Percentiles rank a stretch among this genome's conserved stretches.
These are phyloP conservation scores for Nephila pilipes DNA, from an alignment of 1,140 invertebrate genomes.

Conservation along the genomic window DNA sequence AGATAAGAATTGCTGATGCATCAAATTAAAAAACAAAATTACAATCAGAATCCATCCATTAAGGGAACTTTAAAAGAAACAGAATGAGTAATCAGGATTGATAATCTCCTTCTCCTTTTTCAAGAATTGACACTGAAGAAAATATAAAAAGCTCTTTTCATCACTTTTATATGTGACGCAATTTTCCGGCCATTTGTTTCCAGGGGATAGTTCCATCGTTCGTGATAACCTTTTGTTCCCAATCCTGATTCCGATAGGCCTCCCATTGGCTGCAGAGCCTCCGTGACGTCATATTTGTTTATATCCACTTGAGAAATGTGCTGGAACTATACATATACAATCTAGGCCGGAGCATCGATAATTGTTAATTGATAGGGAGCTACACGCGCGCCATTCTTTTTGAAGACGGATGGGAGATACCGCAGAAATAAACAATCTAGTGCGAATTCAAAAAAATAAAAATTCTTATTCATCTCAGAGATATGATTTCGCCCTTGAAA, in stretches of 20 bases:
- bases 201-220: not conserved
- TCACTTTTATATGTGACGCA: conserved; percentile 31
- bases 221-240: conserved; percentile 54
- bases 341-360: conserved; percentile 45
- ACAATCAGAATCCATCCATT: not conserved
- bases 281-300: conserved; percentile 45
- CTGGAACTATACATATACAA: conserved; percentile 23
- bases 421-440: conserved; percentile 13
- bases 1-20: not conserved
- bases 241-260: not conserved
- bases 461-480: not conserved
- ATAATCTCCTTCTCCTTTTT: conserved; percentile 19
- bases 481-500: not conserved
- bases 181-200: conserved; percentile 49
- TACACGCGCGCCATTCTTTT: conserved; percentile 23
- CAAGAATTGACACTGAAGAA: conserved; percentile 25
- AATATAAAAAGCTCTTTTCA: conserved; percentile 45
- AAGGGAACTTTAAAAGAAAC: not conserved
- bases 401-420: not conserved
- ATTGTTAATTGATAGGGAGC: conserved; percentile 49
- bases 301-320: conserved; percentile 38
- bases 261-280: not conserved
- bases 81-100: conserved; percentile 3
- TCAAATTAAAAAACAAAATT: not conserved
- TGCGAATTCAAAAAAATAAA: not conserved